Percentiles rank a stretch among this genome's conserved stretches.
Conservation (phyloP, 1,140 invertebrate species). For the Drosophila grimshawi region DNA sequence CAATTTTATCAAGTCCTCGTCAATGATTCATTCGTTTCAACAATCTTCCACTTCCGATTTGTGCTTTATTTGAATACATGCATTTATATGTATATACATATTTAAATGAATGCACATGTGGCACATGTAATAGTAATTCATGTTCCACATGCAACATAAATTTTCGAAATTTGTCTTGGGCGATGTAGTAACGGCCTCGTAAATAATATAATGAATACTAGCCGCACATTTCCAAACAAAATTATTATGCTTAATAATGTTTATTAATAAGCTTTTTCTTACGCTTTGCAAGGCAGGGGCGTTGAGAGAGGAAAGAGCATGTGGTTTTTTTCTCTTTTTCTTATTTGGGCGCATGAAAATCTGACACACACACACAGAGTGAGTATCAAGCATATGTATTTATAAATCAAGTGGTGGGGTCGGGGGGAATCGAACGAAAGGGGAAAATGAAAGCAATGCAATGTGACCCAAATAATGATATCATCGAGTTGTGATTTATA, state of each 20-base stretch:
- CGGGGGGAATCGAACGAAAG: not conserved
- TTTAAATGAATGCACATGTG: conserved; percentile 13
- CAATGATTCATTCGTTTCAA: conserved; percentile 25
- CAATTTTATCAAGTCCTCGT: conserved; percentile 14
- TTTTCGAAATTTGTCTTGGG: conserved; percentile 53
- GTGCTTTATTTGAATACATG: not conserved
- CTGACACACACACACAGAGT: conserved; percentile 8
- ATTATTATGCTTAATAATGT: conserved; percentile 75
- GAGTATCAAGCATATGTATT: conserved; percentile 29
- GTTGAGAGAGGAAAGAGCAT: not conserved
- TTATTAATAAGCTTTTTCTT: conserved; percentile 69
- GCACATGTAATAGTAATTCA: conserved; percentile 26
- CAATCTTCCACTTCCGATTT: conserved; percentile 24
- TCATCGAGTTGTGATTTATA: conserved; percentile 57
- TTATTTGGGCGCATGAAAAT: conserved; percentile 31
- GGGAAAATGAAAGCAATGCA: conserved; percentile 48
- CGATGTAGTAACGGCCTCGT: conserved; percentile 51
- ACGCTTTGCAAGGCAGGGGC: not conserved
- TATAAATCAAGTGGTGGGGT: conserved; percentile 11
- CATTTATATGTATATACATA: conserved; percentile 9
- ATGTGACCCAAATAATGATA: conserved; percentile 71
- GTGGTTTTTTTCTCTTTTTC: conserved; percentile 16
- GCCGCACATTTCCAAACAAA: conserved; percentile 65
- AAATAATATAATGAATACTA: conserved; percentile 69
- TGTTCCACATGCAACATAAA: conserved; percentile 48